phyloP scores from a whole-genome alignment of 2,797 vertebrate genomes.

The Amblyraja radiata region DNA sequence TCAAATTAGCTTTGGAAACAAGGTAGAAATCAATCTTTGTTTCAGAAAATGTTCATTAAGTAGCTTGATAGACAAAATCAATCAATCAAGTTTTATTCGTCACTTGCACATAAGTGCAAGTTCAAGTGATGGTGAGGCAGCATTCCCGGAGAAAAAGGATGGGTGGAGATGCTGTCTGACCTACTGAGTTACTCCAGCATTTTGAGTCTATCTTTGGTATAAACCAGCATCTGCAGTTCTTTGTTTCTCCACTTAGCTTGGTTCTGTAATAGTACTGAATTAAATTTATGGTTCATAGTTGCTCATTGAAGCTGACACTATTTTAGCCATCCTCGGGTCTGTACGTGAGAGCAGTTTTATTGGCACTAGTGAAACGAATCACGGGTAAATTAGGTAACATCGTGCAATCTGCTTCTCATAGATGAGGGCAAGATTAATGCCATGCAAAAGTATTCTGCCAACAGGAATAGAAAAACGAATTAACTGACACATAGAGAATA shows the following conservation, averaged over 20 bases:
- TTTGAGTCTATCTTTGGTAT: no score
- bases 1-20: background rate
- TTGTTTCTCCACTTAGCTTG: background rate
- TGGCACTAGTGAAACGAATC: background rate
- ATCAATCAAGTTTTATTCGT: no score
- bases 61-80: no score
- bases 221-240: no score
- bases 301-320: background rate
- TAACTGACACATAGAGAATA: background rate
- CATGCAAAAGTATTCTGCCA: background rate
- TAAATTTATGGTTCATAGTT: background rate
- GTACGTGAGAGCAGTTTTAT: background rate
- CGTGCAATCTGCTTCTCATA: background rate
- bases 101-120: no score
- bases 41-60: background rate
- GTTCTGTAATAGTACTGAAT: background rate
- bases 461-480: background rate
- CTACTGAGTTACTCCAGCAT: no score
- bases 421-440: background rate
- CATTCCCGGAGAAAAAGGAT: no score
- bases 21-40: background rate
- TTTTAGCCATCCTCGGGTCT: background rate
- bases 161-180: no score
- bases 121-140: no score
- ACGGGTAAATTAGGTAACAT: background rate